These are phyloP conservation scores for Sylvia borin DNA, from an alignment of 2,797 vertebrate species.

Conservation along the genomic window DNA sequence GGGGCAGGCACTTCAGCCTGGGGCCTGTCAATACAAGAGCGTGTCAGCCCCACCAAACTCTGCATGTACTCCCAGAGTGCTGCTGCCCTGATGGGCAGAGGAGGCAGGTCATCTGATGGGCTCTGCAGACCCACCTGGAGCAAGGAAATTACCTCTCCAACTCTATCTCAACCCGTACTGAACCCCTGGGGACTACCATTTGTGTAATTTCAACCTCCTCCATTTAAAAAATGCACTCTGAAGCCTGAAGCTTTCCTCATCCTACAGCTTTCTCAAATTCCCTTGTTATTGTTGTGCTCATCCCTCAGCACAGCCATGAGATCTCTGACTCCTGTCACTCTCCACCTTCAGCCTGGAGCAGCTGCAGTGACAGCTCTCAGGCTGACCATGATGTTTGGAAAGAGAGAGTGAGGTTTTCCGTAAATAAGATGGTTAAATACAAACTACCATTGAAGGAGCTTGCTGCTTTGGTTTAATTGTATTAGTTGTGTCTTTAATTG, in stretches of 20 bases:
- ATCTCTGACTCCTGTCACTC: not conserved
- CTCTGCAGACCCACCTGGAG: not conserved
- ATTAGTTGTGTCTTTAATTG: slow-evolving; percentile 19
- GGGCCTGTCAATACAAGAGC: not conserved
- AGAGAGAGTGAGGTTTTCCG: not conserved
- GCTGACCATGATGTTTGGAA: not conserved
- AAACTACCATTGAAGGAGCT: not conserved
- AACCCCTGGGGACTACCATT: not conserved
- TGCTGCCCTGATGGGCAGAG: not conserved
- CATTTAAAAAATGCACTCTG: not conserved
- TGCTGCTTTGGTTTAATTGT: not conserved
- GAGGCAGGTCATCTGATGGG: fast-evolving
- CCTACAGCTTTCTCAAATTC: not conserved
- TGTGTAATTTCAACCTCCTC: not conserved
- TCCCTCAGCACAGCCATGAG: not conserved
- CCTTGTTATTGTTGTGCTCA: not conserved
- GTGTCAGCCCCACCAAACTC: not conserved
- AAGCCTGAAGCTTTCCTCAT: not conserved
- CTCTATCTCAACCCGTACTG: not conserved
- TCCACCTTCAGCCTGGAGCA: not conserved
- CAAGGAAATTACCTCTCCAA: not conserved
- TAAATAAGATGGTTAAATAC: not conserved
- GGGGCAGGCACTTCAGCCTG: fast-evolving
- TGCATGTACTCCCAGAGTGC: not conserved
- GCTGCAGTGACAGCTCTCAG: fast-evolving